Conservation (phyloP, 1,140 invertebrate genomes). For the Caerostris extrusa region DNA sequence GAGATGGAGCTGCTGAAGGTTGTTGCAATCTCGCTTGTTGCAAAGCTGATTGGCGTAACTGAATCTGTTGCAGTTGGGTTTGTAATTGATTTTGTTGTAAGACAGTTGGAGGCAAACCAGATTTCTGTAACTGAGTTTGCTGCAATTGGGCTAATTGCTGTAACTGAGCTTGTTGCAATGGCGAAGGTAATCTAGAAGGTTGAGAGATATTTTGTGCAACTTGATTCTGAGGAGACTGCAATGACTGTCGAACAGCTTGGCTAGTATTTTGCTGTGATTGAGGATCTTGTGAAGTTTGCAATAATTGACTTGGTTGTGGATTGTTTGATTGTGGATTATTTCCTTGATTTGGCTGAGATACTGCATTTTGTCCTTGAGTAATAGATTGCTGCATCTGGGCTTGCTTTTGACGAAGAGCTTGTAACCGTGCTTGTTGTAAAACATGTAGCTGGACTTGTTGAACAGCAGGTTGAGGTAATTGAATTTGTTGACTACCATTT, state of each 20-base stretch:
- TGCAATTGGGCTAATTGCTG: conserved; percentile 55
- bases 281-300: conserved; percentile 40
- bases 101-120: conserved; percentile 42
- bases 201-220: conserved; percentile 5
- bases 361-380: conserved; percentile 39
- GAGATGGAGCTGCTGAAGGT: not conserved
- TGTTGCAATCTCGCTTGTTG: conserved; percentile 70
- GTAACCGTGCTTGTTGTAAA: conserved; percentile 68
- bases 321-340: conserved; percentile 28
- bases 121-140: conserved; percentile 62
- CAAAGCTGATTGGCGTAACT: conserved; percentile 58
- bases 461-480: conserved; percentile 69
- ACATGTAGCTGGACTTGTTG: conserved; percentile 77
- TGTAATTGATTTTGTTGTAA: conserved; percentile 69
- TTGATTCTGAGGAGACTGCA: conserved; percentile 35
- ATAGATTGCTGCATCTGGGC: conserved; percentile 66
- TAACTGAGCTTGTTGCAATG: conserved; percentile 61
- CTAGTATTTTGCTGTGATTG: conserved; percentile 29
- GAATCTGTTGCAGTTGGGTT: conserved; percentile 55
- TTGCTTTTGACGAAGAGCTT: conserved; percentile 75
- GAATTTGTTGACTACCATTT: conserved; percentile 56
- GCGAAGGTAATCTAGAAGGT: conserved; percentile 9
- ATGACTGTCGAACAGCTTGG: not conserved
- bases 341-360: conserved; percentile 19
- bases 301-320: conserved; percentile 41